phyloP scores from a whole-genome alignment of 2,888 invertebrate species.

The Helleia helle region DNA sequence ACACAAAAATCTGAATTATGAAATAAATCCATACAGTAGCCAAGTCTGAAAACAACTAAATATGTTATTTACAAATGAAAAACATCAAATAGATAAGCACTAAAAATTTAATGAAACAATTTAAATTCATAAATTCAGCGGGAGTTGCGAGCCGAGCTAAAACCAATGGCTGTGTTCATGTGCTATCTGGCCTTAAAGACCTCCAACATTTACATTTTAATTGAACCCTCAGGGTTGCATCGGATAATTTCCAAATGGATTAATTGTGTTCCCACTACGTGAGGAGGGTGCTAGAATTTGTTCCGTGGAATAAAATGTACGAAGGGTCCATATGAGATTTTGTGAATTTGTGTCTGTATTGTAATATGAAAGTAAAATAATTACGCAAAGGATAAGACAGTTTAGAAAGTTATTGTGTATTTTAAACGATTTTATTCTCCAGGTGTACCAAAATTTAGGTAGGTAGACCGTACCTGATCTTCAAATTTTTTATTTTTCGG shows the following conservation, averaged over 20 bases:
- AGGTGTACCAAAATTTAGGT: no score
- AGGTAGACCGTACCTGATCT: no score
- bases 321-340: no score
- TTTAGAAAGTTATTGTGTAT: constrained; percentile 8
- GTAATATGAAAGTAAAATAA: no score
- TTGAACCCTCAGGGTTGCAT: constrained; percentile 48
- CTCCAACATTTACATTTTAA: constrained; percentile 53
- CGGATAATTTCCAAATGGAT: constrained; percentile 51
- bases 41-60: no score
- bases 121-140: constrained; percentile 28
- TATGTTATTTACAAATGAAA: no score
- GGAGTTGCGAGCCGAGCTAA: constrained; percentile 21
- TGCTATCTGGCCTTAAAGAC: constrained; percentile 25
- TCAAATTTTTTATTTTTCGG: no score
- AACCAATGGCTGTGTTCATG: constrained; percentile 23
- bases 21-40: no score
- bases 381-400: not conserved
- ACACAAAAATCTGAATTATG: no score
- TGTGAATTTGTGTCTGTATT: no score
- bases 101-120: constrained; percentile 23
- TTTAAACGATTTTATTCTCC: no score
- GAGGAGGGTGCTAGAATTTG: constrained; percentile 15
- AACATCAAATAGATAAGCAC: no score
- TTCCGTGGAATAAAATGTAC: not conserved
- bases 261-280: constrained; percentile 40